Conservation (phyloP, 2,797 vertebrate genomes). For the Trichosurus vulpecula region DNA sequence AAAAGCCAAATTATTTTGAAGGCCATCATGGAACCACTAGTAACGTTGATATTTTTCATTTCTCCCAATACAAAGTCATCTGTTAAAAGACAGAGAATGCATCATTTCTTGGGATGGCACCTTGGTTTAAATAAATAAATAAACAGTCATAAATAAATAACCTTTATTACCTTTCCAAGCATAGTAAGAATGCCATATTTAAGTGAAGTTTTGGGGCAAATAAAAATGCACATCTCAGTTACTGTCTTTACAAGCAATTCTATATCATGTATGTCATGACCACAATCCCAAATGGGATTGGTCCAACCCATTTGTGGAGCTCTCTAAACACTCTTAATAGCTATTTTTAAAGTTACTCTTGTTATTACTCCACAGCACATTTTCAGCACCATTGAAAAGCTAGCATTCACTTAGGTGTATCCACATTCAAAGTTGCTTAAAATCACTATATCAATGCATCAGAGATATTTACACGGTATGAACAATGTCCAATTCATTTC, state of each 20-base stretch:
- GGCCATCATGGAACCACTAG: not conserved
- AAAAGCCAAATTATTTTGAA: not conserved
- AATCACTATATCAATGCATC: constrained; percentile 70
- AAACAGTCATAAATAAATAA: constrained; percentile 71
- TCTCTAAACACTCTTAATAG: constrained; percentile 14
- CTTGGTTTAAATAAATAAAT: constrained; percentile 48
- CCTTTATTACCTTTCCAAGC: constrained; percentile 74
- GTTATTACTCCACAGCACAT: constrained; percentile 21
- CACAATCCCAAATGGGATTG: not conserved
- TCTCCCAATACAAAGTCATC: constrained; percentile 12
- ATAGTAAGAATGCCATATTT: constrained; percentile 48
- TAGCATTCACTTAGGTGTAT: constrained; percentile 53
- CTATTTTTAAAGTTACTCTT: not conserved
- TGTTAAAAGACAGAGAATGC: not conserved
- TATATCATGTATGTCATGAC: not conserved
- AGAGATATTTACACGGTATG: constrained; percentile 70
- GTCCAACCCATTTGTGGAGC: not conserved
- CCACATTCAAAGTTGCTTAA: constrained; percentile 70
- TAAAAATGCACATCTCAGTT: constrained; percentile 15
- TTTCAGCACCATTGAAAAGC: constrained; percentile 42
- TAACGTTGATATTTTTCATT: not conserved
- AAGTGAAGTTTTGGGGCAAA: constrained; percentile 40
- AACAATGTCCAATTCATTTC: constrained; percentile 54
- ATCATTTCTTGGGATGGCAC: not conserved
- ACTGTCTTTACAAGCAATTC: not conserved